These are phyloP conservation scores for Nemurella pictetii DNA, from an alignment of 2,888 invertebrate species.

Conservation along the genomic window DNA sequence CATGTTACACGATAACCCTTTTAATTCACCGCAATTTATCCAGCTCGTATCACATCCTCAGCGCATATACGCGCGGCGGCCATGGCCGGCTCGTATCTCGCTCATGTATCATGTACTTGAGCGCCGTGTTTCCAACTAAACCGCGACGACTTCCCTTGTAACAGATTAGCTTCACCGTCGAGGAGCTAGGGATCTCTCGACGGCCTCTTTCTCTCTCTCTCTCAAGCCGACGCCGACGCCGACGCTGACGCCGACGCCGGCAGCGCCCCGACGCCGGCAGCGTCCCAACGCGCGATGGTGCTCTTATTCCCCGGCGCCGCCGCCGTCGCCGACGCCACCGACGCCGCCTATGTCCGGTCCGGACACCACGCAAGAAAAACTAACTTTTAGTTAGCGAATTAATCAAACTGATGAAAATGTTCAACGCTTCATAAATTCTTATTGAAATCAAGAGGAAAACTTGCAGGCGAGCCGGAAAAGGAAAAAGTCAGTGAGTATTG, in stretches of 20 bases:
- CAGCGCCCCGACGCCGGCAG: not conserved
- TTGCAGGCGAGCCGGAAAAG: not conserved
- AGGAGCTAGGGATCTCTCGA: not conserved
- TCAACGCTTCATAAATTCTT: not conserved
- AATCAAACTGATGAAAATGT: constrained; percentile 17
- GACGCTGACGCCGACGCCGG: not conserved
- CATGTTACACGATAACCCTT: not conserved
- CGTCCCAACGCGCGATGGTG: too few species aligned
- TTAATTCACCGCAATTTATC: not conserved
- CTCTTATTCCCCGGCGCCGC: not conserved
- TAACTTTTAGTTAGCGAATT: constrained; percentile 16
- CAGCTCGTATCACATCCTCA: not conserved
- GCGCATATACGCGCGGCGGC: not conserved
- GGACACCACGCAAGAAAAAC: not conserved
- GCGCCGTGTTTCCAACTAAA: not conserved
- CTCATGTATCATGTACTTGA: constrained; percentile 20
- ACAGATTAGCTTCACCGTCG: constrained; percentile 9
- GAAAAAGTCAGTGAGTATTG: not conserved
- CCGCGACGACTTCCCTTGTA: constrained; percentile 8
- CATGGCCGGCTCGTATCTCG: not conserved
- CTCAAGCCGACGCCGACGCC: too few species aligned
- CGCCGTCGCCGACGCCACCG: not conserved
- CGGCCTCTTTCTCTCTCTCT: too few species aligned
- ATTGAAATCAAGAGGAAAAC: constrained; percentile 14
- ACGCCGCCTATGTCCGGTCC: not conserved